Evolutionary conservation across 2,888 invertebrate genomes (phyloP).

Genomic region (Noctua pronuba): DNA sequence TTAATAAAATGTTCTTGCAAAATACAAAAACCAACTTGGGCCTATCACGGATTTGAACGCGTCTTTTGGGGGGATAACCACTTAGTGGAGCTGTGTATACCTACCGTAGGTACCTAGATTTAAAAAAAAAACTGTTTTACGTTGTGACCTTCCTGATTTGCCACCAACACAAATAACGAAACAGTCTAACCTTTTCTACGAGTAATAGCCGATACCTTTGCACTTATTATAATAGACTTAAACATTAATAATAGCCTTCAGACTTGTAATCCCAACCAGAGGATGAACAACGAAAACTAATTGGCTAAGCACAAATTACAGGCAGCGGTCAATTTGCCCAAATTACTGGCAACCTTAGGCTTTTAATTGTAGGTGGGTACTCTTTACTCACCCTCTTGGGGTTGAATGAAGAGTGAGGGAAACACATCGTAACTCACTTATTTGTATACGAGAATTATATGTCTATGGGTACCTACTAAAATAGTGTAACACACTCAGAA

Average conservation of each 20-base stretch:
- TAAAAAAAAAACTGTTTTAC: neutral
- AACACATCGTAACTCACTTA: neutral
- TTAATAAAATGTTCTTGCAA: too few relatives aligned
- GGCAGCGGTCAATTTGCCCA: slow-evolving; percentile 37
- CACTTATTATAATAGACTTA: neutral
- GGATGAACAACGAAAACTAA: slow-evolving; percentile 40
- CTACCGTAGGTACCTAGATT: too few relatives aligned
- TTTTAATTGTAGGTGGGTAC: slow-evolving; percentile 30
- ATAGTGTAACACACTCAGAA: too few relatives aligned
- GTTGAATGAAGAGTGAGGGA: slow-evolving; percentile 5
- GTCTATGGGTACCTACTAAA: neutral
- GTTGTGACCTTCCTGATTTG: neutral
- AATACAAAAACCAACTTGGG: too few relatives aligned
- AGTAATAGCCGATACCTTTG: neutral
- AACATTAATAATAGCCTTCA: slow-evolving; percentile 1
- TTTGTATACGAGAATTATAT: neutral
- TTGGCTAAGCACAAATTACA: slow-evolving; percentile 49
- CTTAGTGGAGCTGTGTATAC: too few relatives aligned
- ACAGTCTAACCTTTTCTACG: neutral
- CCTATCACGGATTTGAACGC: too few relatives aligned
- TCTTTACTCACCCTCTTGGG: slow-evolving; percentile 14
- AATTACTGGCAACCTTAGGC: slow-evolving; percentile 38
- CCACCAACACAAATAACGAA: neutral
- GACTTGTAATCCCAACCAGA: neutral
- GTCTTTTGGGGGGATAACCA: too few relatives aligned